These are phyloP conservation scores for Arctopsyche grandis DNA, from an alignment of 1,140 invertebrate species.

Conservation along the genomic window DNA sequence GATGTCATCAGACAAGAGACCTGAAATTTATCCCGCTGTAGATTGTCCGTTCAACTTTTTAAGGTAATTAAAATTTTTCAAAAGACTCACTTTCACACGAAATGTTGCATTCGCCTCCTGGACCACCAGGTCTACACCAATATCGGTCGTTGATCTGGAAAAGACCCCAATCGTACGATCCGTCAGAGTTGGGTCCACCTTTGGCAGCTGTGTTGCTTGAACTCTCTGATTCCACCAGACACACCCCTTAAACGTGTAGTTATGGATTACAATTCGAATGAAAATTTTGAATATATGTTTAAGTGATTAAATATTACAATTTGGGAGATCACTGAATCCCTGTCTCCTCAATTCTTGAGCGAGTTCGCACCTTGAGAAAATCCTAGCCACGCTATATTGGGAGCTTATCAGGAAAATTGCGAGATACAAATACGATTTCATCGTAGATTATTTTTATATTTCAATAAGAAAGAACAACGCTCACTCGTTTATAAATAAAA, in stretches of 20 bases:
- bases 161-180: conserved; percentile 68
- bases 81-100: conserved; percentile 56
- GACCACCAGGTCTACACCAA: conserved; percentile 63
- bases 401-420: conserved; percentile 4
- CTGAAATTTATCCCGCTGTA: conserved; percentile 1
- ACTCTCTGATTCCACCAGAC: conserved; percentile 68
- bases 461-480: neutral
- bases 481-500: neutral
- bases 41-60: too few relatives aligned
- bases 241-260: conserved; percentile 63
- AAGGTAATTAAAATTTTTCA: neutral
- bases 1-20: conserved; percentile 28
- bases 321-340: conserved; percentile 36
- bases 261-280: neutral
- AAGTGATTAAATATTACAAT: conserved; percentile 42
- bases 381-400: conserved; percentile 26
- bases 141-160: conserved; percentile 71
- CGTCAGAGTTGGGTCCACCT: conserved; percentile 64
- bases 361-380: conserved; percentile 49
- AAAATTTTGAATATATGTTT: neutral
- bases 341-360: conserved; percentile 48
- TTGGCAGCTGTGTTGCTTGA: conserved; percentile 61
- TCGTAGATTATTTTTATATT: neutral
- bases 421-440: conserved; percentile 41
- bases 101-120: conserved; percentile 57